phyloP scores from a whole-genome alignment of 2,113 vertebrate species.

The Chrysochloris asiatica region DNA sequence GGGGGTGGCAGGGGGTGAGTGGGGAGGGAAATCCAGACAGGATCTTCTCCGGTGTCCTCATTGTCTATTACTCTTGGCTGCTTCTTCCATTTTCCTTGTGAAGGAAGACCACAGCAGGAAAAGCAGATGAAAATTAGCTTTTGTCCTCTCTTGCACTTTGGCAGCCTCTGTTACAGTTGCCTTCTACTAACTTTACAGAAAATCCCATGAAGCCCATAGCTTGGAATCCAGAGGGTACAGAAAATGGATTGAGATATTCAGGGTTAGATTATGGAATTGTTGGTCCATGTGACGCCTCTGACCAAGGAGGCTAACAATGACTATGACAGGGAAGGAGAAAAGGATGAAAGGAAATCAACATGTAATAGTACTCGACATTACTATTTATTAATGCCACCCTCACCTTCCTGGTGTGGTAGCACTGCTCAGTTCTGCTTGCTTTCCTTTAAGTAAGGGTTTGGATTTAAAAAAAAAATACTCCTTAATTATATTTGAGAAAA shows the following conservation, averaged over 20 bases:
- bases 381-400: neutral
- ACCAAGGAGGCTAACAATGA: neutral
- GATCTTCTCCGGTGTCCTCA: slow-evolving; percentile 18
- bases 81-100: neutral
- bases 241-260: neutral
- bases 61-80: neutral
- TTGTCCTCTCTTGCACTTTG: neutral
- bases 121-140: neutral
- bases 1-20: no score
- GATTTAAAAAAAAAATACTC: neutral
- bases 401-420: neutral
- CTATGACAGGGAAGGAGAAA: neutral
- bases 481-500: neutral
- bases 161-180: neutral
- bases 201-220: neutral
- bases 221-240: neutral
- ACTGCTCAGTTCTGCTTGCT: neutral
- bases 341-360: neutral
- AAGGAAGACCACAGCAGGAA: neutral
- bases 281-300: neutral
- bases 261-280: neutral
- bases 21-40: neutral
- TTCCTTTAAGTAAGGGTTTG: neutral
- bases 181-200: neutral
- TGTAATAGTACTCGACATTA: neutral